phyloP scores from a whole-genome alignment of 2,888 invertebrate species.

The Petrolisthes manimaculis region DNA sequence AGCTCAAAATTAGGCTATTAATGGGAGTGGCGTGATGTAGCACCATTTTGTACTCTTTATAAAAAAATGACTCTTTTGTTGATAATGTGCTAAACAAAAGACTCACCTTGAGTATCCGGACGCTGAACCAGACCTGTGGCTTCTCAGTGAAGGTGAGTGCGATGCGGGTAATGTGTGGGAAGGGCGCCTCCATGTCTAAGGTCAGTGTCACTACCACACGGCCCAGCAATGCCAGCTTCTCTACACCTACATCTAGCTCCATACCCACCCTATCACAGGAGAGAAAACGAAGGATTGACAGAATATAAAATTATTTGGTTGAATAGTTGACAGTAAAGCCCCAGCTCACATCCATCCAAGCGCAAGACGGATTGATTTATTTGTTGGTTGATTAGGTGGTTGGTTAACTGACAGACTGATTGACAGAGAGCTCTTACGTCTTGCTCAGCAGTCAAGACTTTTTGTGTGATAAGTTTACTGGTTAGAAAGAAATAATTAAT shows the following conservation, averaged over 20 bases:
- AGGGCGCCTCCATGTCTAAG: constrained; percentile 72
- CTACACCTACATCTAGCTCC: constrained; percentile 73
- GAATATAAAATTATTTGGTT: neutral
- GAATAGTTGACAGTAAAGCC: too few species aligned
- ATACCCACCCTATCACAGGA: constrained; percentile 71
- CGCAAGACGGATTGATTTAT: neutral
- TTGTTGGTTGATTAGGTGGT: too few species aligned
- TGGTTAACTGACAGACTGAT: too few species aligned
- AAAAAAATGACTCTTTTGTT: too few species aligned
- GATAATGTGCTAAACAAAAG: too few species aligned
- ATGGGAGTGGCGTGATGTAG: too few species aligned
- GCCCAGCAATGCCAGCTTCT: constrained; percentile 72
- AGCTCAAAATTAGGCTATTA: too few species aligned
- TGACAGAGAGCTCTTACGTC: too few species aligned
- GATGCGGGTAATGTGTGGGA: constrained; percentile 73
- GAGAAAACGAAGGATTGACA: neutral
- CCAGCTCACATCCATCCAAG: neutral
- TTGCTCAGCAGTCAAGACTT: too few species aligned
- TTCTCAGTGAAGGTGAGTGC: constrained; percentile 73
- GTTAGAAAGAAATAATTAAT: too few species aligned
- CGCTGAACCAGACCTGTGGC: constrained; percentile 74
- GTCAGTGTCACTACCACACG: constrained; percentile 72
- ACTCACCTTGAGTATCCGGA: constrained; percentile 70
- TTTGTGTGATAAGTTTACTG: too few species aligned
- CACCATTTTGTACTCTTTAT: too few species aligned